phyloP scores from a whole-genome alignment of 2,888 invertebrate species.

The Lithophane socia region DNA sequence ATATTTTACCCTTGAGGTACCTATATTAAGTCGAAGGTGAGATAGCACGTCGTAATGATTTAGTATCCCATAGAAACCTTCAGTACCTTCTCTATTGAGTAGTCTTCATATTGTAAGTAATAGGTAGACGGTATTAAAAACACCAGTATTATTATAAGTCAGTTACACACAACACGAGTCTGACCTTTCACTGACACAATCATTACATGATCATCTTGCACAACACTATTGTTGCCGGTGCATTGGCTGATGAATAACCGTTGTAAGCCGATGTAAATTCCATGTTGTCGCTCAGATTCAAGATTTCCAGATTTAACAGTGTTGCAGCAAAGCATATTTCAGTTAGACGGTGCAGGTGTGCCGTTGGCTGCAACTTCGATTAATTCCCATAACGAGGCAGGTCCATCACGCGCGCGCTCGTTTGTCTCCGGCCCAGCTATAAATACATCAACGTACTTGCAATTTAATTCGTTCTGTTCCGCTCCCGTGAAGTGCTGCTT shows the following conservation, averaged over 20 bases:
- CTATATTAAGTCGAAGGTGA: not conserved
- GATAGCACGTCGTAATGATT: not conserved
- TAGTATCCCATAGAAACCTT: not conserved
- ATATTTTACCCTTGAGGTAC: too few relatives aligned
- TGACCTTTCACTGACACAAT: conserved; percentile 59
- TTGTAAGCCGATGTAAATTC: conserved; percentile 39
- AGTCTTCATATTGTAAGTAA: not conserved
- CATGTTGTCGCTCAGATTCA: conserved; percentile 45
- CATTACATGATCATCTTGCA: conserved; percentile 43
- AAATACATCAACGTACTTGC: conserved; percentile 90
- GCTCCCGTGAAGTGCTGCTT: conserved; percentile 78
- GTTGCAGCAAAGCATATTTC: conserved; percentile 81
- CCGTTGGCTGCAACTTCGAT: conserved; percentile 87
- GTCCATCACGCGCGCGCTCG: conserved; percentile 89
- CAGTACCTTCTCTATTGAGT: not conserved
- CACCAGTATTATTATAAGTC: conserved; percentile 36
- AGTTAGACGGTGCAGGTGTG: conserved; percentile 86
- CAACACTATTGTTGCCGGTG: conserved; percentile 54
- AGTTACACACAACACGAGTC: conserved; percentile 51
- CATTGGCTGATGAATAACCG: conserved; percentile 39
- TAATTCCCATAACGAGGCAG: conserved; percentile 90
- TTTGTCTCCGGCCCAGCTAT: conserved; percentile 89
- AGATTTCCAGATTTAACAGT: conserved; percentile 69
- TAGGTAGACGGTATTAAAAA: conserved; percentile 36
- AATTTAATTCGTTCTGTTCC: conserved; percentile 89